Base-by-base conservation (phyloP, 37 sponge, comb jelly and placozoan genomes). In the Amphimedon queenslandica region DNA sequence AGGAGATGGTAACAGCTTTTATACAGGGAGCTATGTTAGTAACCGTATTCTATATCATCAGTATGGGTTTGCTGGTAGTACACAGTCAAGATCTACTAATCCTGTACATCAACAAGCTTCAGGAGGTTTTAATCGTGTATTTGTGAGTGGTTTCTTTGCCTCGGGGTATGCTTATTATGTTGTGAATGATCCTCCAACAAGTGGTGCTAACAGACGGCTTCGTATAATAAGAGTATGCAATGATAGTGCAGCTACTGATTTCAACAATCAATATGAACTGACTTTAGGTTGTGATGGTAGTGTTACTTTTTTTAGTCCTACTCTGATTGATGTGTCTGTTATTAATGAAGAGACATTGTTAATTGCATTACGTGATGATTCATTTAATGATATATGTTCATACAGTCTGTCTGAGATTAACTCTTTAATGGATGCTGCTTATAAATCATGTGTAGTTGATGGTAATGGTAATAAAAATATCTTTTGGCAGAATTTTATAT, bases 161-260 rank as follows among this genome's bases (percentile, higher is more conserved):
- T 32, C 37, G 2, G 11, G 32, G 29, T 23, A 70, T 42, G 41
- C 71, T 42, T 70, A 70, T 29, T 70, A 37, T 23, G 43, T 70
- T 21, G 71, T 42, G n/a, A 5, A 28, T 4, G 71, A 70, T 21
- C 5, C 55, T 28, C 29, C 8, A 28, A n/a, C 8, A 25, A 13
- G 32, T 23, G 23, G 10, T 51, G 0, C 11, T 23, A 4, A 16
- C 42, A 2, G 42, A 1, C 1, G 23, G 25, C 55, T 47, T 8
- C 53, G 53, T 47, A 47, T 42, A 27, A 47, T 29, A 29, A 70
- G 71, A 29, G 55, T 70, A 51, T 70, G 71, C 4, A 41, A 70
- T 51, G 30, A 43, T 27, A 27, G 33, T 51, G 29, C 5, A 1
- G 13, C 27, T 37, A 35, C 4, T 67, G 4, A 0, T 27, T 67